Percentiles rank a stretch among this genome's conserved stretches.
Evolutionary conservation across 1,140 invertebrate genomes (phyloP).

Genomic region (Pentalonia nigronervosa): DNA sequence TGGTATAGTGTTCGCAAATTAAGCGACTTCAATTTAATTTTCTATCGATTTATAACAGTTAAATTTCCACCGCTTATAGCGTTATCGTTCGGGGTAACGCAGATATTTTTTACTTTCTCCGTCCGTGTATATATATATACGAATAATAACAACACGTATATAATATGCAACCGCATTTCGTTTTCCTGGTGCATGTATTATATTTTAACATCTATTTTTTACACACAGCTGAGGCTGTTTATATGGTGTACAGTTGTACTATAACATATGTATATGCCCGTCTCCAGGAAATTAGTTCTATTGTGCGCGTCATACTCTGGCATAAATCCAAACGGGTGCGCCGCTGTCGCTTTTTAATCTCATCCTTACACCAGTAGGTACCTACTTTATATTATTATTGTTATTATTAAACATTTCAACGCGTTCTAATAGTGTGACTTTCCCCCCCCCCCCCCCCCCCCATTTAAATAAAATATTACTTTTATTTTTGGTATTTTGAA

Average conservation of each 20-base stretch:
- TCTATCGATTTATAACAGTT: neutral
- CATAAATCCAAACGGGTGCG: slow-evolving; percentile 33
- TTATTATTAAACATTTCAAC: neutral
- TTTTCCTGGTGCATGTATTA: slow-evolving; percentile 7
- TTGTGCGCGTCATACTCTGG: slow-evolving; percentile 27
- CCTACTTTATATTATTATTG: neutral
- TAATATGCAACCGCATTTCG: neutral
- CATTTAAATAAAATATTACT: neutral
- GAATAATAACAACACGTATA: neutral
- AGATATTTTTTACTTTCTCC: neutral
- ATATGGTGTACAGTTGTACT: neutral
- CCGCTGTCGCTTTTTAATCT: neutral
- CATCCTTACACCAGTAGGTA: neutral
- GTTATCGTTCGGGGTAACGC: neutral
- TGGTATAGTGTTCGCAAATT: neutral
- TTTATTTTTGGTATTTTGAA: slow-evolving; percentile 11
- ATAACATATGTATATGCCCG: neutral
- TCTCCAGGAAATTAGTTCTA: slow-evolving; percentile 24
- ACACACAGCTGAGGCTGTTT: neutral
- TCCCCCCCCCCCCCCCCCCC: too few relatives aligned
- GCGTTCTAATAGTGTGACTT: neutral
- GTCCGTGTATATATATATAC: neutral
- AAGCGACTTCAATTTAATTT: neutral
- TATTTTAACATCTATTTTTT: slow-evolving; percentile 10
- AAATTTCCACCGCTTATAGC: neutral